These are phyloP conservation scores for Petroica traversi DNA, from an alignment of 2,113 vertebrate genomes.

Conservation along the genomic window DNA sequence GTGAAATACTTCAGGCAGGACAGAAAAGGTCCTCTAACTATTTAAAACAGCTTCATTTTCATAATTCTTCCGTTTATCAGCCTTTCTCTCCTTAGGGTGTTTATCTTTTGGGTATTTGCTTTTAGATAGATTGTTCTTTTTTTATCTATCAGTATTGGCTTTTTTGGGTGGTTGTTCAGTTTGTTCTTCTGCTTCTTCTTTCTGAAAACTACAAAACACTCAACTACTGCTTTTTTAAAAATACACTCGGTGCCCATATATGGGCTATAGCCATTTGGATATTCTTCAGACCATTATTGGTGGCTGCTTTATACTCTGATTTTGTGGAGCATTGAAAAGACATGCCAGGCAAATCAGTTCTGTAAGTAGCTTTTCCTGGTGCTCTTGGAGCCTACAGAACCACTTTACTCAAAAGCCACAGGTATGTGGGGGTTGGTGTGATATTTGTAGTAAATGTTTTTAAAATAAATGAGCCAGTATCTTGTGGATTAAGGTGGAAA, in stretches of 20 bases:
- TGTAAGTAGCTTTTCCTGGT: not conserved
- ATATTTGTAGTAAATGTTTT: not conserved
- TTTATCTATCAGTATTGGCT: not conserved
- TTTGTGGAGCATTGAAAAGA: not conserved
- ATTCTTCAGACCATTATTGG: not conserved
- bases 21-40: not conserved
- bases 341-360: not conserved
- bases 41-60: not conserved
- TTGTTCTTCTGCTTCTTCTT: not conserved
- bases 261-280: not conserved
- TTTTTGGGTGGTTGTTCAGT: not conserved
- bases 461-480: not conserved
- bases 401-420: not conserved
- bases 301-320: not conserved
- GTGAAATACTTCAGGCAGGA: not conserved
- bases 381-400: not conserved
- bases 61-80: not conserved
- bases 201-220: not conserved
- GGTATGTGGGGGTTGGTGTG: not conserved
- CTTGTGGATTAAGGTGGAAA: not conserved
- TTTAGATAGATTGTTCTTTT: not conserved
- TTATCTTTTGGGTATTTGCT: not conserved
- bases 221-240: not conserved
- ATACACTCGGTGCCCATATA: not conserved
- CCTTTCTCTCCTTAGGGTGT: not conserved